Conservation (phyloP, 2,797 vertebrate genomes). For the Yasuhikotakia modesta region DNA sequence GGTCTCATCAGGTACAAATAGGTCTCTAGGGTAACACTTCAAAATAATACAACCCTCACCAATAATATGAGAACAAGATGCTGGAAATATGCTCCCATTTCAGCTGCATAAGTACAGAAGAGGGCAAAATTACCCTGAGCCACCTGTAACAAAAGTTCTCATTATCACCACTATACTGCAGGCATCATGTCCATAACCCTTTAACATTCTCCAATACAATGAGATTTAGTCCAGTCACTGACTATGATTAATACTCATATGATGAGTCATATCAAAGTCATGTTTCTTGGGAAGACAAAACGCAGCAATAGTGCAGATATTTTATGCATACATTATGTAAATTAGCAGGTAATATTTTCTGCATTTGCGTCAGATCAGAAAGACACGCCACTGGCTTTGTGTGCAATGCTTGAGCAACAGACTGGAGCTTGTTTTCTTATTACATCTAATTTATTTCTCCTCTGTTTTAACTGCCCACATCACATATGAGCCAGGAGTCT, state of each 20-base stretch:
- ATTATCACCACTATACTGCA: neutral
- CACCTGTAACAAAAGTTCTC: slow-evolving; percentile 57
- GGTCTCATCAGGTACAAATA: neutral
- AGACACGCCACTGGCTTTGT: slow-evolving; percentile 70
- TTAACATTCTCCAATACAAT: neutral
- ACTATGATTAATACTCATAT: neutral
- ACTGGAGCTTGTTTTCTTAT: slow-evolving; percentile 60
- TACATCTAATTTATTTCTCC: slow-evolving; percentile 54
- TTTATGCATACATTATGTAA: slow-evolving; percentile 74
- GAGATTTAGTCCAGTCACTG: neutral
- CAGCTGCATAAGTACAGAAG: slow-evolving; percentile 66
- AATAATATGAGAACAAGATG: slow-evolving; percentile 69
- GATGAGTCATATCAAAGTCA: too few species aligned
- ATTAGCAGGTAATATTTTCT: slow-evolving; percentile 63
- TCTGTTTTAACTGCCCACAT: slow-evolving; percentile 73
- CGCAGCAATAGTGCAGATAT: slow-evolving; percentile 69
- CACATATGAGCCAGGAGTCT: slow-evolving; percentile 76
- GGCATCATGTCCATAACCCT: neutral
- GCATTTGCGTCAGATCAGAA: slow-evolving; percentile 66
- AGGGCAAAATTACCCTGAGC: slow-evolving; percentile 71
- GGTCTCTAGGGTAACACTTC: neutral
- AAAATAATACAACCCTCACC: slow-evolving; percentile 37
- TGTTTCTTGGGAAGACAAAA: slow-evolving; percentile 19
- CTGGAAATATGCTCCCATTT: slow-evolving; percentile 66
- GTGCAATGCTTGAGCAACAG: slow-evolving; percentile 64